Percentiles rank a stretch among this genome's conserved stretches.
These are phyloP conservation scores for Rhagophthalmus giganteus DNA, from an alignment of 2,888 invertebrate species.

Conservation along the genomic window DNA sequence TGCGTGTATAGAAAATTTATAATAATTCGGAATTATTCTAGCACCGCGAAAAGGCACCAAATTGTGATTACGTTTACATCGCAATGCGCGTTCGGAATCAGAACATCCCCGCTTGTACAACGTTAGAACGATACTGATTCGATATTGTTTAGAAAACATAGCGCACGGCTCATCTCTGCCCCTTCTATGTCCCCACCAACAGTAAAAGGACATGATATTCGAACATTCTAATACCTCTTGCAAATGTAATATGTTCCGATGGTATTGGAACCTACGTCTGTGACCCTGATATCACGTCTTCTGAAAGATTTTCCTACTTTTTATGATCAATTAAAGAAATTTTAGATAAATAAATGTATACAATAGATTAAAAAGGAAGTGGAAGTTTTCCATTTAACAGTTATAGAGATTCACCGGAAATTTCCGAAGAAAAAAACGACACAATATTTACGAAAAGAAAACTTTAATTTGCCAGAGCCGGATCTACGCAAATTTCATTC, in stretches of 20 bases:
- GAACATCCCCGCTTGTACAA: constrained; percentile 17
- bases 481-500: too few species aligned
- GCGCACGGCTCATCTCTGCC: constrained; percentile 33
- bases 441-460: too few species aligned
- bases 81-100: constrained; percentile 21
- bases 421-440: too few species aligned
- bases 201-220: constrained; percentile 28
- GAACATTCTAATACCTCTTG: constrained; percentile 26
- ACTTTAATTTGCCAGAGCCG: too few species aligned
- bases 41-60: constrained; percentile 27
- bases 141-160: constrained; percentile 39
- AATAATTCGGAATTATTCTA: not conserved
- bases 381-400: too few species aligned
- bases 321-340: too few species aligned
- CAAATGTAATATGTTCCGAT: constrained; percentile 12
- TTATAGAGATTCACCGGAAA: too few species aligned
- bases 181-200: constrained; percentile 25
- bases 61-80: constrained; percentile 26
- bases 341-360: too few species aligned
- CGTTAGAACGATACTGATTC: constrained; percentile 33
- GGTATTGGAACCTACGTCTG: constrained; percentile 10
- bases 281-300: too few species aligned
- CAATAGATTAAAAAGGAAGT: too few species aligned
- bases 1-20: not conserved
- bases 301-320: too few species aligned